These are phyloP conservation scores for Oedothorax gibbosus DNA, from an alignment of 1,140 invertebrate species.

Conservation along the genomic window DNA sequence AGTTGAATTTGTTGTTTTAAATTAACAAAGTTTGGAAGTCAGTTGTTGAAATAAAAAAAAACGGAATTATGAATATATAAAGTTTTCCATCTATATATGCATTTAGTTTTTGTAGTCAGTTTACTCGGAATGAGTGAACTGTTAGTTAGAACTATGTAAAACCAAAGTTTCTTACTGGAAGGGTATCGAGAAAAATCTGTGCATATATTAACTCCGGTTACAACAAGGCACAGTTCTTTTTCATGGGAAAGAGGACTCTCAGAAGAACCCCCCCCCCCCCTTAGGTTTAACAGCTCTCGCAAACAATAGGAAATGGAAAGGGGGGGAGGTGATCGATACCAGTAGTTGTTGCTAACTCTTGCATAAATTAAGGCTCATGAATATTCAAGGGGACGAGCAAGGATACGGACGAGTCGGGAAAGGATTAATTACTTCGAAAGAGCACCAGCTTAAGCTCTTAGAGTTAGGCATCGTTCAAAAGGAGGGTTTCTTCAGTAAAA, in stretches of 20 bases:
- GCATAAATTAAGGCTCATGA: constrained; percentile 61
- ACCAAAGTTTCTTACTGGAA: neutral
- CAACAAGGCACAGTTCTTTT: constrained; percentile 50
- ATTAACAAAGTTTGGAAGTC: too few species aligned
- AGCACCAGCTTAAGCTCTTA: constrained; percentile 57
- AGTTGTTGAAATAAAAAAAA: too few species aligned
- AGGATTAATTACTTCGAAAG: constrained; percentile 60
- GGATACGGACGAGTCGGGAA: constrained; percentile 41
- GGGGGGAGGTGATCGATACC: constrained; percentile 43
- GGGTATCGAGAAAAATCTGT: constrained; percentile 59
- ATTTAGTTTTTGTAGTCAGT: too few species aligned
- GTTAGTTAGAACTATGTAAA: too few species aligned
- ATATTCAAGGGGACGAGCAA: constrained; percentile 53
- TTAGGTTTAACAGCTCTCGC: constrained; percentile 57
- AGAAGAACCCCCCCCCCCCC: neutral
- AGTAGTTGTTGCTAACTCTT: constrained; percentile 61
- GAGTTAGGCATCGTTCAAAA: constrained; percentile 57
- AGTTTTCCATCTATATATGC: too few species aligned
- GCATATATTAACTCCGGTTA: constrained; percentile 61
- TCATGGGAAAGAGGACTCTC: neutral
- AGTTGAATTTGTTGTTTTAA: too few species aligned
- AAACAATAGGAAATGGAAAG: constrained; percentile 49
- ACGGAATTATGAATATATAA: too few species aligned
- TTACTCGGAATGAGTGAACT: too few species aligned
- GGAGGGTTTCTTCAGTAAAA: constrained; percentile 54